Evolutionary conservation across 1,140 invertebrate genomes (phyloP).

Genomic region (Drosophila pseudoananassae): DNA sequence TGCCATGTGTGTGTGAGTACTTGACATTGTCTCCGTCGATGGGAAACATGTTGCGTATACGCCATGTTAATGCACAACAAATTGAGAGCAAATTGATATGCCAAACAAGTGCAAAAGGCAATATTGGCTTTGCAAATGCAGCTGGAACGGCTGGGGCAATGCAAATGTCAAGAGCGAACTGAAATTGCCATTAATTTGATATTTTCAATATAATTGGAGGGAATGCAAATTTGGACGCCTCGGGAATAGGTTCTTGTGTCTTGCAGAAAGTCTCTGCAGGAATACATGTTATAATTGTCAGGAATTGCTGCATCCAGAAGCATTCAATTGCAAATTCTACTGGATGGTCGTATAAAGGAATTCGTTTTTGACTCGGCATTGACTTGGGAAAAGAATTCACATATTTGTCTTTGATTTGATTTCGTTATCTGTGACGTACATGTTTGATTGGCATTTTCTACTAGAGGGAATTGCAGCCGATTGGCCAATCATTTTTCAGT

Average conservation of each 20-base stretch:
- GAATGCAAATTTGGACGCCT: constrained; percentile 5
- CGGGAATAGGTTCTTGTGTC: not conserved
- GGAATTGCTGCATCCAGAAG: not conserved
- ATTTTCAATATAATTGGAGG: constrained; percentile 34
- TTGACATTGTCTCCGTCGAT: constrained; percentile 26
- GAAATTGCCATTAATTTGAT: constrained; percentile 30
- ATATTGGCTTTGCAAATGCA: constrained; percentile 10
- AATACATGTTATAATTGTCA: constrained; percentile 24
- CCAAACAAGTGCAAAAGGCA: constrained; percentile 28
- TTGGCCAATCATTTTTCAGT: constrained; percentile 35
- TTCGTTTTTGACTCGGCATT: not conserved
- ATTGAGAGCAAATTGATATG: constrained; percentile 56
- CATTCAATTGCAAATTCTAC: not conserved
- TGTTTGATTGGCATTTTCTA: constrained; percentile 27
- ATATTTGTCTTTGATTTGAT: constrained; percentile 29
- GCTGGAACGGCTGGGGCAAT: not conserved
- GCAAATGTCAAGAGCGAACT: constrained; percentile 8
- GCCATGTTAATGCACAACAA: constrained; percentile 48
- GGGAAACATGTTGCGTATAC: constrained; percentile 57
- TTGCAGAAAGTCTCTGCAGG: constrained; percentile 12
- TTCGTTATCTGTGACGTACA: constrained; percentile 27
- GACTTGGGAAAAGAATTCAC: constrained; percentile 15
- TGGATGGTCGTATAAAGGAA: constrained; percentile 4
- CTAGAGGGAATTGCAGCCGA: constrained; percentile 8
- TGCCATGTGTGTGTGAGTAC: constrained; percentile 6